Conservation (phyloP, 1,140 invertebrate genomes). For the Drosophila eugracilis region DNA sequence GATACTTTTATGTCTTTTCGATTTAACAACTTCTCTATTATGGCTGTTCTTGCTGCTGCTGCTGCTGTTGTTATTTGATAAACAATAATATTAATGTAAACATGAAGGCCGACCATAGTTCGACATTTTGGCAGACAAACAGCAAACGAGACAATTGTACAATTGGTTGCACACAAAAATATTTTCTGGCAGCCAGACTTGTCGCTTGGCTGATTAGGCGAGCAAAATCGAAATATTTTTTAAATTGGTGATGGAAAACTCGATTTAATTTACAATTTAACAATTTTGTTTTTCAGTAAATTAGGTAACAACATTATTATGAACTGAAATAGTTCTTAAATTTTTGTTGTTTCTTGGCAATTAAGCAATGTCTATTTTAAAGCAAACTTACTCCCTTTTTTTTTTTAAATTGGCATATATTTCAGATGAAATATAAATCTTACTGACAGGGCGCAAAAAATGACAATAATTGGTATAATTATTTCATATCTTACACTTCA, state of each 20-base stretch:
- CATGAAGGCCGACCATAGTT: slow-evolving; percentile 46
- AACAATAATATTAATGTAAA: slow-evolving; percentile 56
- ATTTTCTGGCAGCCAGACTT: slow-evolving; percentile 36
- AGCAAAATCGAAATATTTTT: slow-evolving; percentile 11
- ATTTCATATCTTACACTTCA: too few relatives aligned
- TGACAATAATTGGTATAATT: not conserved
- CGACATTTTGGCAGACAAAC: slow-evolving; percentile 55
- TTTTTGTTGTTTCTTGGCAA: not conserved
- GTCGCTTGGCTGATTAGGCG: slow-evolving; percentile 34
- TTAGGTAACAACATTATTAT: too few relatives aligned
- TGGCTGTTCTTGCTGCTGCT: slow-evolving; percentile 19
- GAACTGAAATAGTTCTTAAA: not conserved
- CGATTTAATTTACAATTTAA: not conserved
- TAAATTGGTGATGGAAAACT: not conserved
- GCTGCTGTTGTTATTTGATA: slow-evolving; percentile 48
- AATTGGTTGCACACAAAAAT: slow-evolving; percentile 51
- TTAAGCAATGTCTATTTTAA: not conserved
- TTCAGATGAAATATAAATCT: too few relatives aligned
- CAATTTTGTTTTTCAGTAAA: not conserved
- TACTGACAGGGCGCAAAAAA: too few relatives aligned
- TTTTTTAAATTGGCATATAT: too few relatives aligned
- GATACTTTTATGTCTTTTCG: slow-evolving; percentile 68
- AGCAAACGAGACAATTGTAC: slow-evolving; percentile 52
- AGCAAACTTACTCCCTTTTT: too few relatives aligned
- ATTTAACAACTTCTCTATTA: slow-evolving; percentile 53